Percentiles rank a stretch among this genome's conserved stretches.
These are phyloP conservation scores for Apis laboriosa DNA, from an alignment of 1,140 invertebrate genomes.

Conservation along the genomic window DNA sequence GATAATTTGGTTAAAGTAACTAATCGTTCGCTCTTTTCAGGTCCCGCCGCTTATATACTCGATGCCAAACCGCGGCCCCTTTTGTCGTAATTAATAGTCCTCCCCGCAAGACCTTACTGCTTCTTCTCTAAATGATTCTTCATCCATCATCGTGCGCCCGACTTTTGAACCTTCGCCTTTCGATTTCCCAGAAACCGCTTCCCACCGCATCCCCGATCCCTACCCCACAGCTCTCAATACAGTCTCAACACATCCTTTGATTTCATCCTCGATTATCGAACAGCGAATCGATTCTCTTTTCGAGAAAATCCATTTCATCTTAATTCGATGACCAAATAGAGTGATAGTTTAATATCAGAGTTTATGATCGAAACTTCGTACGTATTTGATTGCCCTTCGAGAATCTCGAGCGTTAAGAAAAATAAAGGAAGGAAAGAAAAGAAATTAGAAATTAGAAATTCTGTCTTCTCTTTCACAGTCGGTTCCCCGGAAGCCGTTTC, in stretches of 20 bases:
- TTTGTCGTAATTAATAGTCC: constrained; percentile 81
- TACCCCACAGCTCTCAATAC: not conserved
- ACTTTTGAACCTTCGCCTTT: constrained; percentile 71
- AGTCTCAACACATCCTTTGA: no score
- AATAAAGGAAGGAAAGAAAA: no score
- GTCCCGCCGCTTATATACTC: constrained; percentile 70
- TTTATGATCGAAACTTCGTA: not conserved
- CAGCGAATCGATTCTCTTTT: no score
- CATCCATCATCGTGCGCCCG: constrained; percentile 73
- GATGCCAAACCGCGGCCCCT: constrained; percentile 73
- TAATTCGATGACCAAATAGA: not conserved
- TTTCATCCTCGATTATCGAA: not conserved
- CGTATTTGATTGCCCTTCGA: constrained; percentile 31
- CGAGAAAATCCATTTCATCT: no score
- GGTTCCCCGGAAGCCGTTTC: constrained; percentile 37
- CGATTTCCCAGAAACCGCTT: constrained; percentile 63
- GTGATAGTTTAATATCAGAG: no score
- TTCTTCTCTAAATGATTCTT: constrained; percentile 79
- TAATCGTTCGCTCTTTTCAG: constrained; percentile 79
- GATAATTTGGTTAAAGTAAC: constrained; percentile 81
- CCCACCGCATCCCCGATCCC: constrained; percentile 6
- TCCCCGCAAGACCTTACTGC: constrained; percentile 69
- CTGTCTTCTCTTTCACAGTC: constrained; percentile 16
- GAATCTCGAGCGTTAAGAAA: not conserved
- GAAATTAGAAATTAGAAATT: no score